Percentiles rank a stretch among this genome's conserved stretches.
phyloP scores from a whole-genome alignment of 2,113 vertebrate species.

The Odocoileus hemionus region DNA sequence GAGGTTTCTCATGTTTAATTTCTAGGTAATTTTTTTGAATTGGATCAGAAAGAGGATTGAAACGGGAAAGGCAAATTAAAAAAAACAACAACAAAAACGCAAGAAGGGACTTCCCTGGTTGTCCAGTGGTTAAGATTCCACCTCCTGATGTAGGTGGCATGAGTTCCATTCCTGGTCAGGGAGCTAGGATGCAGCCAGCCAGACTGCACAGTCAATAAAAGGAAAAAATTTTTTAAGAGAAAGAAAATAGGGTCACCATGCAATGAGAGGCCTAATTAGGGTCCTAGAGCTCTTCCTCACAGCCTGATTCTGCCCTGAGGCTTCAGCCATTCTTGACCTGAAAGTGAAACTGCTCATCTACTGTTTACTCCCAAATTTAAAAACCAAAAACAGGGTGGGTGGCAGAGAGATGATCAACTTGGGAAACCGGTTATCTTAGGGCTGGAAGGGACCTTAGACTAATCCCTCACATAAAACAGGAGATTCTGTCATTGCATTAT shows the following conservation, averaged over 20 bases:
- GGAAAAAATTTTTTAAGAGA: accelerated
- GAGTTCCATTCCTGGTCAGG: background rate
- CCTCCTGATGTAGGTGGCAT: background rate
- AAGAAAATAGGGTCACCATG: background rate
- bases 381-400: background rate
- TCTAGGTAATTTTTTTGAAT: background rate
- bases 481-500: background rate
- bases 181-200: background rate
- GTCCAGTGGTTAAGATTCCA: background rate
- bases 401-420: background rate
- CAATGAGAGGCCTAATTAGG: background rate
- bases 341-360: background rate
- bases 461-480: background rate
- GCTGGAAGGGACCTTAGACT: background rate
- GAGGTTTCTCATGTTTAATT: slow-evolving; percentile 34
- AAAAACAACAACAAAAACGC: background rate
- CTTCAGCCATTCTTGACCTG: background rate
- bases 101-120: background rate
- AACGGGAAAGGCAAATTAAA: background rate
- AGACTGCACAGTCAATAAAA: background rate
- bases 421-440: background rate
- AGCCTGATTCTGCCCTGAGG: too few relatives aligned
- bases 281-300: background rate
- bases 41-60: background rate
- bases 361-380: background rate